Conservation (phyloP, 2,113 vertebrate species). For the Pandion haliaetus region DNA sequence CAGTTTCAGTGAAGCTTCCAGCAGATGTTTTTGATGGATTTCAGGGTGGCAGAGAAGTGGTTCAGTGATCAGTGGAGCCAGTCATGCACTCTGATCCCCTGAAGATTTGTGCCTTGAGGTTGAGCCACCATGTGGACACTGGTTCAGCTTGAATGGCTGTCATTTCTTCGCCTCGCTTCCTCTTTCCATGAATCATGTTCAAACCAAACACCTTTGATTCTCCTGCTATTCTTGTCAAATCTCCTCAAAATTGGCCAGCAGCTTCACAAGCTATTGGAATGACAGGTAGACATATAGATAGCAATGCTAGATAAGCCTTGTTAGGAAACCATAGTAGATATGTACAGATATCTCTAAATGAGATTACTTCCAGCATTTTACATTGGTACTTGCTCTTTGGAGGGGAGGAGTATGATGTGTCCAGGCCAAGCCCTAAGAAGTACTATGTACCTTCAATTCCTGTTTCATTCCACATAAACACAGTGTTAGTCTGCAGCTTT, state of each 20-base stretch:
- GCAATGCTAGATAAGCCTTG: neutral
- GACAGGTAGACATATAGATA: neutral
- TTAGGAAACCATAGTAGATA: neutral
- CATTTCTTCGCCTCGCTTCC: neutral
- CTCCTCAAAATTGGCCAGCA: neutral
- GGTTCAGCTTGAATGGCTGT: neutral
- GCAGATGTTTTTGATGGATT: conserved; percentile 2
- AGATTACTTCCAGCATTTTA: neutral
- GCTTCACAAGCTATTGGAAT: neutral
- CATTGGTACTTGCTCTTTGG: neutral
- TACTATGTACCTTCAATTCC: neutral
- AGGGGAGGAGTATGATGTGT: neutral
- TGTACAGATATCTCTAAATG: neutral
- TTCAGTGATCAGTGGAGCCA: neutral
- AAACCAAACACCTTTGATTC: neutral
- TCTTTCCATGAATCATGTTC: neutral
- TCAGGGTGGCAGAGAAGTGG: neutral
- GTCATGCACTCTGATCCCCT: neutral
- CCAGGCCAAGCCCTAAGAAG: neutral
- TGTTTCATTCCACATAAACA: neutral
- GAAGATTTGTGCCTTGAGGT: neutral
- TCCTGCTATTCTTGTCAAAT: neutral
- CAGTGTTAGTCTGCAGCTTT: neutral
- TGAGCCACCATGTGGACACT: neutral
- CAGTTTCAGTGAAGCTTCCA: neutral